Evolutionary conservation across 2,888 invertebrate genomes (phyloP).

Genomic region (Euplagia quadripunctaria): DNA sequence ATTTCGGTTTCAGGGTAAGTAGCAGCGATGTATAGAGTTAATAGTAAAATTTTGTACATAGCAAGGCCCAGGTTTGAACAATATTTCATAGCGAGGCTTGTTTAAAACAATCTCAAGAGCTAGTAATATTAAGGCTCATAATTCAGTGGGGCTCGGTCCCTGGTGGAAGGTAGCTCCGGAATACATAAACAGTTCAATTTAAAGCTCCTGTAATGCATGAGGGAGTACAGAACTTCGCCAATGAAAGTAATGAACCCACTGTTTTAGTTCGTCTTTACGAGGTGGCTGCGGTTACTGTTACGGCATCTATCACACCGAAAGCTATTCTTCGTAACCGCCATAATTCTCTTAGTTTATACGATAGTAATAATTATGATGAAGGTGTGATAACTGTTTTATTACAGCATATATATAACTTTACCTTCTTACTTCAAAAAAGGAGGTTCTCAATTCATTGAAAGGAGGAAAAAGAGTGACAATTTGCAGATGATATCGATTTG

Average conservation of each 20-base stretch:
- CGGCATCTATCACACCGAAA: constrained; percentile 49
- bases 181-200: constrained; percentile 75
- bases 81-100: constrained; percentile 27
- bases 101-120: constrained; percentile 48
- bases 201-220: constrained; percentile 62
- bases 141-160: constrained; percentile 50
- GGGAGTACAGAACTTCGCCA: constrained; percentile 61
- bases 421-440: neutral
- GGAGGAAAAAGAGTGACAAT: neutral
- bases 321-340: constrained; percentile 44
- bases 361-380: neutral
- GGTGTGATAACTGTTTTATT: constrained; percentile 4
- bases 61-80: constrained; percentile 17
- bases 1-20: neutral
- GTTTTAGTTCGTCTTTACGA: constrained; percentile 65
- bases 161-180: constrained; percentile 52
- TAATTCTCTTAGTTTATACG: constrained; percentile 21
- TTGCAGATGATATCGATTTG: neutral
- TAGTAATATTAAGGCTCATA: constrained; percentile 47
- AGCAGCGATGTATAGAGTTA: neutral
- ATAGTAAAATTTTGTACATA: neutral
- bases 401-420: neutral
- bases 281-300: constrained; percentile 52
- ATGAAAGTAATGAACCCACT: constrained; percentile 63
- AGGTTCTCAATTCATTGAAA: neutral